Base-by-base conservation (phyloP, 2,888 invertebrate species). In the Melanostoma scalare region DNA sequence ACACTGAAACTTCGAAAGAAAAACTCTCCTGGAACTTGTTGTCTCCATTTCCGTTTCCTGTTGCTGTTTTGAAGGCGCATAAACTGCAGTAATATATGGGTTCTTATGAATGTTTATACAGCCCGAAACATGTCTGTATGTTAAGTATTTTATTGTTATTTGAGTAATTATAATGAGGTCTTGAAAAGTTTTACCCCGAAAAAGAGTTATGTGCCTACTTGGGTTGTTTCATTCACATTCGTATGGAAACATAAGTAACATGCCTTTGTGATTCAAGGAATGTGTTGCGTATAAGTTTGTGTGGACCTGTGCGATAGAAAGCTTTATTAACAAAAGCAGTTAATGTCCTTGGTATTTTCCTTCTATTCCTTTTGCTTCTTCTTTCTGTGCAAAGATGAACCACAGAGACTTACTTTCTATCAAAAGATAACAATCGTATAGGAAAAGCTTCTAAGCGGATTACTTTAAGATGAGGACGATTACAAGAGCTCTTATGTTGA, bases 1-100 rank as follows among this genome's bases (percentile, higher is more conserved):
- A 33, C 9, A 55, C 10, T 38, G 10, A 74, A 74, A 48, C n/a
- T 68, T 79, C 56, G 56, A 68, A 55, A 63, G 56, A 67, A 61
- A 67, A 73, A 68, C 50, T 74, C 55, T 63, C 20, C 20, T 20
- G 20, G 55, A 79, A 79, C 74, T 79, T 79, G 58, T 67, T 73
- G 67, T 74, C 68, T 74, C 67, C 74, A 68, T 74, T 68, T 79
- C 79, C 79, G 79, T 56, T 79, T 79, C 79, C 79, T 74, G 20
- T 20, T 20, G 20, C 20, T 20, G 20, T 20, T 20, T 20, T 20
- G 20, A 20, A 20, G 20, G 20, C 20, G 20, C 20, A 20, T 20
- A 20, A 20, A 20, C 20, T 20, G 20, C 20, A 20, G 1, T 1
- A 20, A 20, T 20, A 20, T 20, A 20, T 20, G 20, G 20, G 20